Conservation (phyloP, 2,113 vertebrate species). For the Protomyctophum bolini region DNA sequence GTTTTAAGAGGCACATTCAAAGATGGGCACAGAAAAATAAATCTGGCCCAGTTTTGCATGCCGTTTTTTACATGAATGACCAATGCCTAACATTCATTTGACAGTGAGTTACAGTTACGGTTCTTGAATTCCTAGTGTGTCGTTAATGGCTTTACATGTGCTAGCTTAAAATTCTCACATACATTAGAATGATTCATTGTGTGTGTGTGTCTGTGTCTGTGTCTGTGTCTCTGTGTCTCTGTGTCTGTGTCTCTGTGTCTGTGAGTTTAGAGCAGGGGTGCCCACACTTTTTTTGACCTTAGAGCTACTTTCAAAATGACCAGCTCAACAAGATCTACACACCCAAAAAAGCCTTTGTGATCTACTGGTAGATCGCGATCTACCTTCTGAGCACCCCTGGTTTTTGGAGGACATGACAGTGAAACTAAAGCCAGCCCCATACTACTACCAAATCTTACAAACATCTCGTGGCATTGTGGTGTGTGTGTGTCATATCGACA, state of each 20-base stretch:
- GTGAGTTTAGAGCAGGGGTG: too few relatives aligned
- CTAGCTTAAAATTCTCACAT: constrained; percentile 19
- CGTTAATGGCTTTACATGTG: background rate
- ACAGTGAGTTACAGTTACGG: background rate
- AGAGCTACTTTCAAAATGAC: constrained; percentile 35
- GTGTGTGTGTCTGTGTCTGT: too few relatives aligned
- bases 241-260: too few relatives aligned
- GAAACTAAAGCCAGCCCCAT: too few relatives aligned
- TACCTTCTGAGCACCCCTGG: too few relatives aligned
- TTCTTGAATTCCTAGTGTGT: background rate
- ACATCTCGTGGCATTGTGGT: too few relatives aligned
- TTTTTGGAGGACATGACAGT: too few relatives aligned
- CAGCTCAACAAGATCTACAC: too few relatives aligned
- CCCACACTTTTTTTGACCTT: too few relatives aligned
- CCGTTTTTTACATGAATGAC: background rate
- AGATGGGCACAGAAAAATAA: constrained; percentile 20
- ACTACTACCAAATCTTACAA: too few relatives aligned
- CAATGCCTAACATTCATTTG: constrained; percentile 6
- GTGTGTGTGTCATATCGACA: too few relatives aligned
- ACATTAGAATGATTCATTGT: constrained; percentile 1
- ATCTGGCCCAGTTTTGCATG: background rate
- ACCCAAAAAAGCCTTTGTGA: constrained; percentile 20
- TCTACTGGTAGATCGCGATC: constrained; percentile 3
- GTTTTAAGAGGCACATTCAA: constrained; percentile 47
- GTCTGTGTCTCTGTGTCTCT: too few relatives aligned